A percentile compares a stretch with the other conserved stretches of the same genome.
These are phyloP conservation scores for Xenus cinereus DNA, from an alignment of 2,113 vertebrate genomes.

Conservation along the genomic window DNA sequence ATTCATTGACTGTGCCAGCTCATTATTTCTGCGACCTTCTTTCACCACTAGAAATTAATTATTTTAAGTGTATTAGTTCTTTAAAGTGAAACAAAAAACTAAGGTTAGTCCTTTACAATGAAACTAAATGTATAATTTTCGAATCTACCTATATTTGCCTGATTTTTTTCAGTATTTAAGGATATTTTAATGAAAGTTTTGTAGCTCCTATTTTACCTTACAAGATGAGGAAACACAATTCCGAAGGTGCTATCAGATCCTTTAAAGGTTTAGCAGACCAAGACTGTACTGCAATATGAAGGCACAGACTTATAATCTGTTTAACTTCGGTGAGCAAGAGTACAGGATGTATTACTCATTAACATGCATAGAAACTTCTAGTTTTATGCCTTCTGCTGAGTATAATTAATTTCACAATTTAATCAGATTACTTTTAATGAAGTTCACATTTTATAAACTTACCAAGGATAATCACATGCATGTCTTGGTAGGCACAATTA, in stretches of 20 bases:
- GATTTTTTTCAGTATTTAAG: not conserved
- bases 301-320: not conserved
- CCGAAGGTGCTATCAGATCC: not conserved
- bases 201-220: not conserved
- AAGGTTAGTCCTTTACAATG: not conserved
- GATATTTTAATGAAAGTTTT: not conserved
- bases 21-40: not conserved
- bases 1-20: not conserved
- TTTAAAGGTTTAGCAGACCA: not conserved
- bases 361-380: not conserved
- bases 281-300: not conserved
- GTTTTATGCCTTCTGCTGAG: not conserved
- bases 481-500: not conserved
- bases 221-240: not conserved
- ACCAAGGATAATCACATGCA: not conserved
- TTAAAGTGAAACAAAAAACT: not conserved
- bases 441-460: not conserved
- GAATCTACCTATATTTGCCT: not conserved
- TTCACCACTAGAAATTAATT: not conserved
- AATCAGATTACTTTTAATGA: conserved; percentile 33
- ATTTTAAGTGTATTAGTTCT: not conserved
- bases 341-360: not conserved
- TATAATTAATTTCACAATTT: conserved; percentile 29
- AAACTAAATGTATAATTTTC: not conserved
- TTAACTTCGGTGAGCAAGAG: not conserved